Evolutionary conservation across 1,140 invertebrate genomes (phyloP), one percentile per base, ranked within the genome.

Genomic region (Metaphire vulgaris): DNA sequence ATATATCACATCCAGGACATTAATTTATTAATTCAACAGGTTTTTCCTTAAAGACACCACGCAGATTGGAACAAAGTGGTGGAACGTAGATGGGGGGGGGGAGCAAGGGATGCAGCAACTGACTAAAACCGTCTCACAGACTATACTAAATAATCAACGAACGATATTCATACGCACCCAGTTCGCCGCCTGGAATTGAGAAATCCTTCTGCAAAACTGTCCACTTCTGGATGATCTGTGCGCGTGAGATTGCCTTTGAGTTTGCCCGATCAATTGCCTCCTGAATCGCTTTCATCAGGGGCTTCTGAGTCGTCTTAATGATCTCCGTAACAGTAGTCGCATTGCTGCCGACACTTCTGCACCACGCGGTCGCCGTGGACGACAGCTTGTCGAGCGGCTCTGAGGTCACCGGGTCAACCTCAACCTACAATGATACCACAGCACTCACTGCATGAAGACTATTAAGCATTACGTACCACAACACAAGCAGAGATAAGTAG

Each of bases 141-240:
- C 21, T 56, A 12, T 56, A 56, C 41, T 56, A 21, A 69, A 74
- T n/a, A 74, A n/a, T 33, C 30, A 56, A 56, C 33, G 2, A 73
- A 34, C 30, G 1, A 73, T 34, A 26, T 41, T 41, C 6, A 66
- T 33, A 65, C 56, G 1, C 67, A 92, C 92, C 92, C 81, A 97
- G 88, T 89, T 97, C 95, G 79, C 93, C 95, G 30, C 92, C 93
- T 74, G 90, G 87, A 77, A 95, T 87, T 21, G 93, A 94, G 87
- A 97, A 96, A 83, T 97, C 94, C 65, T 88, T 88, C 0, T 93
- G 92, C 76, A 97, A 87, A 77, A 97, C 90, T n/a, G 89, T 87
- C 87, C 95, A 96, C 83, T 97, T 97, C 84, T 96, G 93, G 73
- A 97, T 89, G 83, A 90, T 92, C 81, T 95, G 92, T 74, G 95